phyloP scores from a whole-genome alignment of 1,140 invertebrate species.

The Oedothorax gibbosus region DNA sequence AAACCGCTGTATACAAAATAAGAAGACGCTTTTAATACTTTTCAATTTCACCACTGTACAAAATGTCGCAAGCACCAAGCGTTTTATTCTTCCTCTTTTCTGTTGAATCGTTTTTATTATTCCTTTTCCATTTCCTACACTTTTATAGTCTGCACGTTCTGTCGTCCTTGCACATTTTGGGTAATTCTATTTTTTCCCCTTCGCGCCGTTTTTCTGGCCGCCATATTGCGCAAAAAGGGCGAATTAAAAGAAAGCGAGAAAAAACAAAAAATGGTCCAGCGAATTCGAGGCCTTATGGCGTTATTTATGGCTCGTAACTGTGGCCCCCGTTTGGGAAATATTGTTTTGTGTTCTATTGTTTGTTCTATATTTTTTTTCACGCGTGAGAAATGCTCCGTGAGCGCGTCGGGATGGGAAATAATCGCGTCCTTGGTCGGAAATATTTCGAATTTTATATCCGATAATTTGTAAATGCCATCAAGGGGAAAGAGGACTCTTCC shows the following conservation, averaged over 20 bases:
- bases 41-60: background rate
- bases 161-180: constrained; percentile 16
- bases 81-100: constrained; percentile 10
- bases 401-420: constrained; percentile 16
- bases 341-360: constrained; percentile 16
- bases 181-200: background rate
- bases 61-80: constrained; percentile 18
- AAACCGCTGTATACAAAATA: background rate
- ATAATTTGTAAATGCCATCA: no score
- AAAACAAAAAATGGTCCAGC: background rate
- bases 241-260: constrained; percentile 24
- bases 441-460: constrained; percentile 5
- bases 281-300: constrained; percentile 1
- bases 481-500: no score
- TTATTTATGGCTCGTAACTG: constrained; percentile 40
- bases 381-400: constrained; percentile 3
- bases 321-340: constrained; percentile 24
- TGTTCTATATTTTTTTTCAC: constrained; percentile 11
- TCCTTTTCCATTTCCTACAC: constrained; percentile 23
- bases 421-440: constrained; percentile 5
- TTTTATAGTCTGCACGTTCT: constrained; percentile 22
- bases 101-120: background rate
- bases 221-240: constrained; percentile 28
- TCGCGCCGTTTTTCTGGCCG: constrained; percentile 1
- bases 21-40: constrained; percentile 4